Evolutionary conservation across 2,888 invertebrate genomes (phyloP), one percentile per base, ranked within the genome.

Genomic region (Molorchus minor): DNA sequence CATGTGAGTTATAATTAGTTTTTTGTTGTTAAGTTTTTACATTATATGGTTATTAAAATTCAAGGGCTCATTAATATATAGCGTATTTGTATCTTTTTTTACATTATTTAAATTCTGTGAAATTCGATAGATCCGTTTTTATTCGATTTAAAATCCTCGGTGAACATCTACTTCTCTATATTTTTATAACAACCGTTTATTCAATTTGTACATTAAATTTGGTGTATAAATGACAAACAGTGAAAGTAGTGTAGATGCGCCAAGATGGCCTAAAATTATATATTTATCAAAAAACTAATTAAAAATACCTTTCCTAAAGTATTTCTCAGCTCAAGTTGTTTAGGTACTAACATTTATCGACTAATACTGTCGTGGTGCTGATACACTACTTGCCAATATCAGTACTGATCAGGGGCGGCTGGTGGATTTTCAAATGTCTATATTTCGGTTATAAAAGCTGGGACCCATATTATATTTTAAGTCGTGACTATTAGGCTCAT

Each of bases 21-120:
- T n/a, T 45, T 55, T 55, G 54, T 54, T 54, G 55, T 45, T 55
- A 55, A 55, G 55, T 55, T 55, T 55, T 55, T 49, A 49, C 49
- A 38, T 38, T 49, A 49, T 49, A 49, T 49, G 49, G 38, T 38
- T 49, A 49, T 21, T 49, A 15, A 49, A 33, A n/a, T 47, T 38
- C 21, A 29, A 38, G 49, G 49, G 47, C 47, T 49, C 25, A 49
- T 49, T 49, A 49, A 49, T 49, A 38, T n/a, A n/a, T 49, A 38
- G 16, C 25, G 21, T 38, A 38, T 46, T 46, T 33, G 19, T 35
- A 49, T 13, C 25, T 49, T 49, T 49, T n/a, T 49, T 49, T 49
- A 49, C 36, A 13, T 33, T 33, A 35, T 47, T 47, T 38, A 33
- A 49, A 47, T 38, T 29, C 19, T 47, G 47, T 38, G 25, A 49